phyloP scores from a whole-genome alignment of 2,888 invertebrate species.

The Microctonus aethiopoides region DNA sequence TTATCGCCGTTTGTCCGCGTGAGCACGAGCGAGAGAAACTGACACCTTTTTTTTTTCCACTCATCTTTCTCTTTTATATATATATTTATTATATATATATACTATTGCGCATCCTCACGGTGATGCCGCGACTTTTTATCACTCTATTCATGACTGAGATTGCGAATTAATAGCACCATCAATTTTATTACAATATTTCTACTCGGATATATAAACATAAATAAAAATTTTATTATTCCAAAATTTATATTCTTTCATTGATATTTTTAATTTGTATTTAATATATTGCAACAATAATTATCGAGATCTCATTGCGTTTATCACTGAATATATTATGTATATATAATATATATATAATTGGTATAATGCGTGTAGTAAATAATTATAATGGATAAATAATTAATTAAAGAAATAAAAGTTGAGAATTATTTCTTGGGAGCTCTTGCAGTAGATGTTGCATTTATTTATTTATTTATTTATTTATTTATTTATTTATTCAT shows the following conservation, averaged over 20 bases:
- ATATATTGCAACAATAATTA: background rate
- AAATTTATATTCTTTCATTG: background rate
- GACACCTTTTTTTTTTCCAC: conserved; percentile 41
- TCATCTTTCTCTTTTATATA: conserved; percentile 23
- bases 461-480: background rate
- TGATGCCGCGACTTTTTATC: conserved; percentile 24
- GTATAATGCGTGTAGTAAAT: background rate
- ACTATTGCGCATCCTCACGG: conserved; percentile 13
- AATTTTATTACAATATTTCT: conserved; percentile 10
- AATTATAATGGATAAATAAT: conserved; percentile 1
- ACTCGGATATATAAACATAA: background rate
- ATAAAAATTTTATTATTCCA: background rate
- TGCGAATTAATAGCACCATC: background rate
- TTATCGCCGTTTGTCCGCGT: conserved; percentile 51
- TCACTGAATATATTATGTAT: background rate
- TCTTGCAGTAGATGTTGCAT: background rate
- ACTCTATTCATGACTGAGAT: background rate
- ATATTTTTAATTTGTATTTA: background rate
- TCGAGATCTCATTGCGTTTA: background rate
- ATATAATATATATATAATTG: no score
- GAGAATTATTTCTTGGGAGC: background rate
- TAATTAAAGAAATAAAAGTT: background rate
- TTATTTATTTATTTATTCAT: no score
- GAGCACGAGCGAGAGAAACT: conserved; percentile 37
- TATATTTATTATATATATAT: conserved; percentile 14